These are phyloP conservation scores for Chymomyza caudatula DNA, from an alignment of 2,888 invertebrate genomes.

Conservation along the genomic window DNA sequence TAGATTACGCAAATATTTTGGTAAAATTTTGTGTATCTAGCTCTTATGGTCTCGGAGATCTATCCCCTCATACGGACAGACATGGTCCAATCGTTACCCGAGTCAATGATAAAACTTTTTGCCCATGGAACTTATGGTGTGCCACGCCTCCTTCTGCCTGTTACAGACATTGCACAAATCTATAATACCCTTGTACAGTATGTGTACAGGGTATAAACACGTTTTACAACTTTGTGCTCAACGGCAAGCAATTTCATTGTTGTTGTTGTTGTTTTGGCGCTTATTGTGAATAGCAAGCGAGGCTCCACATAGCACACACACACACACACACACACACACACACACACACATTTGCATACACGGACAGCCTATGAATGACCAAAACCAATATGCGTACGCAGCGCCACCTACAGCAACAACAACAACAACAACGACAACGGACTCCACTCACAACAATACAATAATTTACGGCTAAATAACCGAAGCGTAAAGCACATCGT, in stretches of 20 bases:
- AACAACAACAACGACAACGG: conserved; percentile 31
- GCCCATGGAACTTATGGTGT: too few species aligned
- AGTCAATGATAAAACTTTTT: too few species aligned
- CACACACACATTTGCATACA: neutral
- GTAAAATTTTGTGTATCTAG: too few species aligned
- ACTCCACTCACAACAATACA: conserved; percentile 27
- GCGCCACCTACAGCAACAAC: conserved; percentile 23
- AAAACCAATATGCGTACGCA: conserved; percentile 47
- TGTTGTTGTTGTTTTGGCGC: conserved; percentile 42
- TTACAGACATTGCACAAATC: too few species aligned
- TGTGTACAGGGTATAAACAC: too few species aligned
- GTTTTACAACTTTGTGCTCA: conserved; percentile 61
- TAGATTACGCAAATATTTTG: too few species aligned
- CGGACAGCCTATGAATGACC: conserved; percentile 60
- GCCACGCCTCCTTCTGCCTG: too few species aligned
- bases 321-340: neutral
- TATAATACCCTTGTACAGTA: too few species aligned
- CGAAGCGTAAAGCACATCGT: conserved; percentile 54
- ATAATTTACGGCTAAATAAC: conserved; percentile 69
- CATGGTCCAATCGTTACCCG: too few species aligned
- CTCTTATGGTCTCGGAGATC: too few species aligned
- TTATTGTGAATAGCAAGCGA: conserved; percentile 51
- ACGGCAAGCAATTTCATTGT: conserved; percentile 60
- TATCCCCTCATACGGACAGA: too few species aligned
- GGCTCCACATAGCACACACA: conserved; percentile 18